Evolutionary conservation across 2,113 vertebrate species (phyloP).

Genomic region (Cololabis saira): DNA sequence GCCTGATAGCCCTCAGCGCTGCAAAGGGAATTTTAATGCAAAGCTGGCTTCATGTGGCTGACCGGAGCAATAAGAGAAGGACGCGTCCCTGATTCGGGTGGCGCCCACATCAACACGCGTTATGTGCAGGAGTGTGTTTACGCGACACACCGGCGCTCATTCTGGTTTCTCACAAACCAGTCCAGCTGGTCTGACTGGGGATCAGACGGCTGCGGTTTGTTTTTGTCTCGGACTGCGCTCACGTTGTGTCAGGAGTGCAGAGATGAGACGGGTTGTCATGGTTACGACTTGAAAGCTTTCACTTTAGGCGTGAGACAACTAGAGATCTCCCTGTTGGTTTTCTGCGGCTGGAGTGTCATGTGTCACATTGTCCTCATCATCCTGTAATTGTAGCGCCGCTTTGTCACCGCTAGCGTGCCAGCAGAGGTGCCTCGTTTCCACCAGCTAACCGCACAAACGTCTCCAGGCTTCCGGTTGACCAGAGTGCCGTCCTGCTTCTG

Average conservation of each 20-base stretch:
- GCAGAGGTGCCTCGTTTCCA: neutral
- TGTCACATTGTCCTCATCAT: neutral
- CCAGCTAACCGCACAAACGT: slow-evolving; percentile 4
- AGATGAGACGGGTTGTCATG: slow-evolving; percentile 38
- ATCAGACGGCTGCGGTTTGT: slow-evolving; percentile 18
- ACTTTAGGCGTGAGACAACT: slow-evolving; percentile 14
- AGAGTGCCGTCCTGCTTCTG: neutral
- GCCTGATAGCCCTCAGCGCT: slow-evolving; percentile 59
- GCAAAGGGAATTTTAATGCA: slow-evolving; percentile 72
- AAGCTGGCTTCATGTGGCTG: slow-evolving; percentile 46
- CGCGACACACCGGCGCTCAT: slow-evolving; percentile 17
- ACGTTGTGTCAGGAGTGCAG: slow-evolving; percentile 3
- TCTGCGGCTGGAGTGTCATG: neutral
- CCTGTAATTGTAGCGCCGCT: neutral
- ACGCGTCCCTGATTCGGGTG: slow-evolving; percentile 44
- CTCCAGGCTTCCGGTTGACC: neutral
- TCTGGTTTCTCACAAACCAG: slow-evolving; percentile 26
- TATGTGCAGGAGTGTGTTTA: slow-evolving; percentile 22
- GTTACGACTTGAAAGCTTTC: slow-evolving; percentile 49
- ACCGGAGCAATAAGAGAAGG: slow-evolving; percentile 57
- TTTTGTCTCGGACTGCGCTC: slow-evolving; percentile 1
- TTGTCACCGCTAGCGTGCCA: neutral
- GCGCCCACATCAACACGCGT: neutral
- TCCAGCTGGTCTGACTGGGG: slow-evolving; percentile 30
- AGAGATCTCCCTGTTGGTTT: neutral